Evolutionary conservation across 2,888 invertebrate species (phyloP).

Genomic region (Hermodice carunculata): DNA sequence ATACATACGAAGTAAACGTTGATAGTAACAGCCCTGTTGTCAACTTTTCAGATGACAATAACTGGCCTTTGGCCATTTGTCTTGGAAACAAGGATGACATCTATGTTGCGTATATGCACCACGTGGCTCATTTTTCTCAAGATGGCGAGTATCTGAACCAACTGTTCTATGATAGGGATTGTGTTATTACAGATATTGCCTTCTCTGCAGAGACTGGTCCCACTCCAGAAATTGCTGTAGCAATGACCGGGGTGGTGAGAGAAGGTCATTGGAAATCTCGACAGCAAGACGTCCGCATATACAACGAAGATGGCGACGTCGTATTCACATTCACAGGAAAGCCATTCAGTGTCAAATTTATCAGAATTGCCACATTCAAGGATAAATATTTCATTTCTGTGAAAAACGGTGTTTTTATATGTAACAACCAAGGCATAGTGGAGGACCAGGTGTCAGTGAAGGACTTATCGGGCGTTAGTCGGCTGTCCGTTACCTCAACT

Average conservation of each 20-base stretch:
- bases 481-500: conserved; percentile 1
- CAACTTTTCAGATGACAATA: conserved; percentile 13
- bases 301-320: background rate
- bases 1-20: background rate
- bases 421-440: conserved; percentile 1
- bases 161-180: background rate
- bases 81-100: conserved; percentile 2
- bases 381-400: conserved; percentile 8
- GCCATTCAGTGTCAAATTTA: too few relatives aligned
- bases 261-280: conserved; percentile 9
- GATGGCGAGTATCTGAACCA: conserved; percentile 8
- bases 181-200: conserved; percentile 12
- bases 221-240: conserved; percentile 2
- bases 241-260: conserved; percentile 7
- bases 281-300: conserved; percentile 8
- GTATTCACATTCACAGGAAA: conserved; percentile 15
- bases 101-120: conserved; percentile 14
- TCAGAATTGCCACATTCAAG: too few relatives aligned
- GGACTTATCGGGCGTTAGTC: background rate
- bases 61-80: conserved; percentile 11
- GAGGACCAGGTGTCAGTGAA: background rate
- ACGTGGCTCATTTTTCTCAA: conserved; percentile 2
- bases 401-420: background rate
- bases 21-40: conserved; percentile 19
- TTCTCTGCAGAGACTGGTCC: conserved; percentile 7